Base-by-base conservation (phyloP, 2,888 invertebrate species). In the Caenorhabditis plicata region DNA sequence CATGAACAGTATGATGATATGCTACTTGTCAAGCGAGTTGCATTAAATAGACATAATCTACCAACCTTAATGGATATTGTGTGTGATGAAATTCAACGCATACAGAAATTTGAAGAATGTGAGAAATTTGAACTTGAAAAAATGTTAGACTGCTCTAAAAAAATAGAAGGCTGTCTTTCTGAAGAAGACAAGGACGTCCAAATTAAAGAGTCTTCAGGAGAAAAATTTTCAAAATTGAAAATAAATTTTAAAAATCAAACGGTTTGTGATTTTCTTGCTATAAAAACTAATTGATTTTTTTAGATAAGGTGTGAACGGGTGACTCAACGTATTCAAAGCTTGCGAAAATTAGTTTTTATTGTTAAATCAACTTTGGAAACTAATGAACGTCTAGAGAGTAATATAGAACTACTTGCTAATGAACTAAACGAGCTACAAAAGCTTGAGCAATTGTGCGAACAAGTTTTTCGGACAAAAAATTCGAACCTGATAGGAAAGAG, bases 1-100 rank as follows among this genome's bases (percentile, higher is more conserved):
- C 64, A 68, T 40, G 68, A 68, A 40, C 60, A 65, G 45, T 68
- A 68, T 32, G 68, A 68, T 19, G 68, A 68, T 41, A 68, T 68
- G 68, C 51, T 68, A n/a, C 42, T 68, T 1, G 64, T 68, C n/a
- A 68, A 68, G 51, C 51, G 53, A 46, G 61, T 68, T 8, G 52
- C 64, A 9, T 43, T 51, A 11, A 62, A 60, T 33, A 25, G 50
- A 15, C 64, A 64, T 44, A 61, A 64, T 47, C 53, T 68, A 15
- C 45, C 36, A 15, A 49, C 49, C 11, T 43, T 68, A 3, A 11
- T 68, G 17, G 55, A 54, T 23, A 57, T 64, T 9, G 51, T 62
- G 19, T 43, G 29, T 13, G 54, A 64, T 15, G 68, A 68, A 38
- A 51, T 68, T 26, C 55, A 53, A 26, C 27, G 68, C 13, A 57